These are phyloP conservation scores for Hypolimnas misippus DNA, from an alignment of 2,888 invertebrate species.

Conservation along the genomic window DNA sequence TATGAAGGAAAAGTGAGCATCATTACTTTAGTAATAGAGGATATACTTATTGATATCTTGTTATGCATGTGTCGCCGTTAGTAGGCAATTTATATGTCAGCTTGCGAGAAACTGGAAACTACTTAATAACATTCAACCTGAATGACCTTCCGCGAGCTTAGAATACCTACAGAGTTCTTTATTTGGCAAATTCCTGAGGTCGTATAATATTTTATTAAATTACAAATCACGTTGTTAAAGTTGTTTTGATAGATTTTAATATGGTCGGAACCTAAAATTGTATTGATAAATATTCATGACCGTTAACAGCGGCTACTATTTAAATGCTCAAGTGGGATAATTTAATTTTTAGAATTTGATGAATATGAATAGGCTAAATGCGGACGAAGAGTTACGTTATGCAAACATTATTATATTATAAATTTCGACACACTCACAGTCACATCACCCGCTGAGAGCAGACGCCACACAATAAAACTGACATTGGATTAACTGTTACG, in stretches of 20 bases:
- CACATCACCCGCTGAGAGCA: slow-evolving; percentile 46
- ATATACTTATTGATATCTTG: slow-evolving; percentile 47
- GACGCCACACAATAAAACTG: slow-evolving; percentile 46
- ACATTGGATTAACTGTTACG: slow-evolving; percentile 69
- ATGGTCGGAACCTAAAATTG: background rate
- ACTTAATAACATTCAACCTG: slow-evolving; percentile 34
- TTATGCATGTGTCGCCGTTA: slow-evolving; percentile 21
- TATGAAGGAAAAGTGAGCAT: too few relatives aligned
- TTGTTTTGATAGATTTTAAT: slow-evolving; percentile 12
- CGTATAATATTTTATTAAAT: slow-evolving; percentile 55
- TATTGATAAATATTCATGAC: slow-evolving; percentile 17
- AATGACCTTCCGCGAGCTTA: slow-evolving; percentile 42
- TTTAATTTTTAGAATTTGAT: background rate
- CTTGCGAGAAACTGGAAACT: slow-evolving; percentile 30
- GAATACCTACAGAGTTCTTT: slow-evolving; percentile 48
- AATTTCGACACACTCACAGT: slow-evolving; percentile 54
- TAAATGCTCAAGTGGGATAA: background rate
- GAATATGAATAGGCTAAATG: background rate
- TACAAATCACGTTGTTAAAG: slow-evolving; percentile 43
- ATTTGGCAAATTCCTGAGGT: slow-evolving; percentile 53
- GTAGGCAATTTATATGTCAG: slow-evolving; percentile 45
- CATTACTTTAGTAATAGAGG: background rate
- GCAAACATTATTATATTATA: slow-evolving; percentile 53
- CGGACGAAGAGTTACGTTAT: slow-evolving; percentile 54
- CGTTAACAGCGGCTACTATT: background rate